Evolutionary conservation across 2,113 vertebrate species (phyloP).

Genomic region (Amblyopsis rosae): DNA sequence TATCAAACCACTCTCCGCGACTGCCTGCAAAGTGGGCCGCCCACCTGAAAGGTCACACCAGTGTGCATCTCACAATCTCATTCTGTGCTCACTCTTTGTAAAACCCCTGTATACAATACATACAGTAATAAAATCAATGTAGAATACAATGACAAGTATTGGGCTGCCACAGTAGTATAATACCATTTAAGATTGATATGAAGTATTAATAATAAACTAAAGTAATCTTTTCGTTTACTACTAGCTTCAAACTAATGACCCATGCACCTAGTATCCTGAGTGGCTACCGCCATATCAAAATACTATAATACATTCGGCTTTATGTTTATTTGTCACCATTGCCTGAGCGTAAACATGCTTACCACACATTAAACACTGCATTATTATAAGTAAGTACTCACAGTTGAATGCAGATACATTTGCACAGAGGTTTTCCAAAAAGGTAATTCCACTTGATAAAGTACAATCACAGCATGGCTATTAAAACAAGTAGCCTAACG

Average conservation of each 20-base stretch:
- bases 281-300: neutral
- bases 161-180: too few relatives aligned
- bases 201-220: too few relatives aligned
- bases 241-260: too few relatives aligned
- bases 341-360: too few relatives aligned
- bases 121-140: too few relatives aligned
- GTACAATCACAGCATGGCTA: slow-evolving; percentile 22
- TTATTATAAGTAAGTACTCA: slow-evolving; percentile 51
- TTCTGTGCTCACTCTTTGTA: too few relatives aligned
- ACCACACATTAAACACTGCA: slow-evolving; percentile 11
- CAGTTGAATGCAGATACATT: slow-evolving; percentile 51
- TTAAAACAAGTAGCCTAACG: slow-evolving; percentile 28
- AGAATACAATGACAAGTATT: too few relatives aligned
- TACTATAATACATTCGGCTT: neutral
- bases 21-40: slow-evolving; percentile 1
- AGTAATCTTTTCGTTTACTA: too few relatives aligned
- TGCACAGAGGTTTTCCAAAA: slow-evolving; percentile 43
- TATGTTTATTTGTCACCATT: neutral
- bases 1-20: slow-evolving; percentile 17
- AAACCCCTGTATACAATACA: too few relatives aligned
- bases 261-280: too few relatives aligned
- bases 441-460: slow-evolving; percentile 50
- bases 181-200: too few relatives aligned
- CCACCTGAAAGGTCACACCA: slow-evolving; percentile 30
- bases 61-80: too few relatives aligned